Conservation (phyloP, 2,888 invertebrate species). For the Trichopria drosophilae region DNA sequence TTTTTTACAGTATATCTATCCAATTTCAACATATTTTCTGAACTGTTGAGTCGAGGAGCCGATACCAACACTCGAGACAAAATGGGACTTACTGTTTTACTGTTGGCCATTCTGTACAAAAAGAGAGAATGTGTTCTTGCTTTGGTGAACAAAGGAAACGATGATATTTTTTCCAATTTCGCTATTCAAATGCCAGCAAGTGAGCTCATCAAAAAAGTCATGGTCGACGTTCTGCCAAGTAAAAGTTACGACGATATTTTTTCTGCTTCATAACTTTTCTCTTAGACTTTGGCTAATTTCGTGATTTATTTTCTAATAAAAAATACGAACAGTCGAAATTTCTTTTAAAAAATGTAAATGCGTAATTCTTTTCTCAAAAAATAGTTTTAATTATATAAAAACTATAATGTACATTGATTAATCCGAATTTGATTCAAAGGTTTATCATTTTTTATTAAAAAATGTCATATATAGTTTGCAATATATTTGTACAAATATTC, state of each 20-base stretch:
- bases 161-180: slow-evolving; percentile 16
- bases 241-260: slow-evolving; percentile 1
- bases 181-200: slow-evolving; percentile 26
- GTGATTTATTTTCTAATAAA: too few species aligned
- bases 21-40: slow-evolving; percentile 30
- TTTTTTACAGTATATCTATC: slow-evolving; percentile 37
- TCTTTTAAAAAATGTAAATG: too few species aligned
- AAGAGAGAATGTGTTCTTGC: slow-evolving; percentile 36
- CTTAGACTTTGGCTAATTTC: too few species aligned
- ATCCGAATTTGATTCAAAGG: too few species aligned
- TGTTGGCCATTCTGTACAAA: slow-evolving; percentile 37
- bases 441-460: too few species aligned
- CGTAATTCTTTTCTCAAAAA: too few species aligned
- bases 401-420: too few species aligned
- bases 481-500: too few species aligned
- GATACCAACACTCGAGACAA: slow-evolving; percentile 30
- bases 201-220: slow-evolving; percentile 30
- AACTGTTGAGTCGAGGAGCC: slow-evolving; percentile 34
- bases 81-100: slow-evolving; percentile 33
- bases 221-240: slow-evolving; percentile 35
- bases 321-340: too few species aligned
- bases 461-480: too few species aligned
- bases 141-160: slow-evolving; percentile 27
- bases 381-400: too few species aligned
- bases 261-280: too few species aligned